phyloP scores from a whole-genome alignment of 2,888 invertebrate genomes.

The Leptothorax acervorum region DNA sequence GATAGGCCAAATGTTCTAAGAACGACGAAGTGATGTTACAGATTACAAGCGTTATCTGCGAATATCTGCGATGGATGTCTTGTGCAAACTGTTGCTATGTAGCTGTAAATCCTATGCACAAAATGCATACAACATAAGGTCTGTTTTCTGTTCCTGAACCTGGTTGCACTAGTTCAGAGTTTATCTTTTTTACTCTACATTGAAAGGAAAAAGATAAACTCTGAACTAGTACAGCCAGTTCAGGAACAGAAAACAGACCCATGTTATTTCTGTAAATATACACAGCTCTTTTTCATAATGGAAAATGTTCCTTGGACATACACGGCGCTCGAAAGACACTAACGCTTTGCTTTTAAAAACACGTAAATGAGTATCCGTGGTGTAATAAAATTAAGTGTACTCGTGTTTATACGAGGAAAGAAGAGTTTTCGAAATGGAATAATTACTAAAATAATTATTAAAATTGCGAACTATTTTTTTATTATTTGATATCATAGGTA shows the following conservation, averaged over 20 bases:
- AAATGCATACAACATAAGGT: constrained; percentile 29
- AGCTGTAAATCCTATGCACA: constrained; percentile 15
- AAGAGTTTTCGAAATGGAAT: constrained; percentile 29
- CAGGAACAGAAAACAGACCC: too few relatives aligned
- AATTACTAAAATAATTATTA: neutral
- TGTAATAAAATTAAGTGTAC: constrained; percentile 11
- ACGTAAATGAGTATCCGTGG: neutral
- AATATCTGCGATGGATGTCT: neutral
- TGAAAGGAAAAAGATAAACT: too few relatives aligned
- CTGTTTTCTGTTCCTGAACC: too few relatives aligned
- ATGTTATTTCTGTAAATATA: constrained; percentile 65
- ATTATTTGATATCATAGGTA: constrained; percentile 37
- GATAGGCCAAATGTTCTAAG: constrained; percentile 83
- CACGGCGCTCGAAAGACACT: constrained; percentile 14
- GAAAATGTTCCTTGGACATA: constrained; percentile 59
- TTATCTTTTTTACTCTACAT: too few relatives aligned
- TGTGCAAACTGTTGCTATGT: neutral
- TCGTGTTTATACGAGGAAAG: neutral
- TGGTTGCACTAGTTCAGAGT: too few relatives aligned
- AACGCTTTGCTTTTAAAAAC: constrained; percentile 58
- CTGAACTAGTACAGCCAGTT: too few relatives aligned
- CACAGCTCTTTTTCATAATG: constrained; percentile 58
- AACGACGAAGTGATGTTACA: neutral
- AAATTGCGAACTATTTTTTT: constrained; percentile 43
- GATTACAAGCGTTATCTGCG: neutral